Percentiles rank a stretch among this genome's conserved stretches.
Conservation (phyloP, 2,797 vertebrate genomes). For the Monodelphis domestica region DNA sequence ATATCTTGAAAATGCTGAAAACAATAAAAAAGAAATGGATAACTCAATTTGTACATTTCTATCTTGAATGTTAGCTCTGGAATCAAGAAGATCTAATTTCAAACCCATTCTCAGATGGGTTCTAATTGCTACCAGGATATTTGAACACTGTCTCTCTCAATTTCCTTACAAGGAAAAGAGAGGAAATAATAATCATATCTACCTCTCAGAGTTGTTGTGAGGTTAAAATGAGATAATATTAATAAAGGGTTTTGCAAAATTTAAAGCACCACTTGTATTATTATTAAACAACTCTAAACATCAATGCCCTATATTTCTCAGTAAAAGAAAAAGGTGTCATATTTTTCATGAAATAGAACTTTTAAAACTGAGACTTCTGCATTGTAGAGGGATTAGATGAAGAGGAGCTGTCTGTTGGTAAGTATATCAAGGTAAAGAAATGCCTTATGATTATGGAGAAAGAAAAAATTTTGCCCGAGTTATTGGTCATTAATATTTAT, state of each 20-base stretch:
- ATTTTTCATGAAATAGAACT: constrained; percentile 17
- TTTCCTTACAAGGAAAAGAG: background rate
- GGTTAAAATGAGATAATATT: background rate
- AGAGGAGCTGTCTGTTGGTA: background rate
- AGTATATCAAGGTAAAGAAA: background rate
- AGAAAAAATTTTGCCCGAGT: constrained; percentile 36
- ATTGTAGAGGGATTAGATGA: background rate
- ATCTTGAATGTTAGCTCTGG: too few relatives aligned
- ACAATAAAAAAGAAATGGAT: too few relatives aligned
- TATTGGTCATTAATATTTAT: constrained; percentile 9
- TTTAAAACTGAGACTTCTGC: background rate
- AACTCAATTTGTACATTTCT: too few relatives aligned
- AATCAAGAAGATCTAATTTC: background rate
- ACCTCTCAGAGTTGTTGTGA: background rate
- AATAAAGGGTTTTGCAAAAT: background rate
- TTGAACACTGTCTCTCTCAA: background rate
- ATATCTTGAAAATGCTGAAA: too few relatives aligned
- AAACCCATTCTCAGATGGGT: background rate
- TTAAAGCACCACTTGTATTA: background rate
- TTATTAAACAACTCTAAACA: background rate
- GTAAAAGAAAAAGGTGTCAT: background rate
- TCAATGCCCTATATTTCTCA: background rate
- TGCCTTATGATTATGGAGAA: background rate
- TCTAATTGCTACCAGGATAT: background rate
- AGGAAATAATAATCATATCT: background rate